Evolutionary conservation across 2,888 invertebrate genomes (phyloP).

Genomic region (Eutolmus rufibarbis): DNA sequence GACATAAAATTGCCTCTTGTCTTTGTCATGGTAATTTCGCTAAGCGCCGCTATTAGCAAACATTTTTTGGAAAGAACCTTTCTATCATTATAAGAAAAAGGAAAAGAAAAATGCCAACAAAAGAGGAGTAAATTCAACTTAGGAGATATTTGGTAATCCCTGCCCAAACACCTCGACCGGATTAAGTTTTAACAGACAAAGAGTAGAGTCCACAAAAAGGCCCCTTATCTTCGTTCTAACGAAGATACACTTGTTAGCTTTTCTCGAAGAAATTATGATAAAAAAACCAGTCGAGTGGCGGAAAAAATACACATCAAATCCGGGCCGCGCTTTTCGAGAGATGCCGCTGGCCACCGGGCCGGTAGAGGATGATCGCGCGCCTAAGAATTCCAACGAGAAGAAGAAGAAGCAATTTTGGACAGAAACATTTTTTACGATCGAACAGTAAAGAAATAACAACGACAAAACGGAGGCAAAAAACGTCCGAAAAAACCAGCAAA

Average conservation of each 20-base stretch:
- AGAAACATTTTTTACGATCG: conserved; percentile 8
- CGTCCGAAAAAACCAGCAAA: background rate
- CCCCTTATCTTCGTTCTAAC: background rate
- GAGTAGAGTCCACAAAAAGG: background rate
- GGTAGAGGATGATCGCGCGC: background rate
- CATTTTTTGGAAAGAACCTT: background rate
- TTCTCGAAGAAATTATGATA: background rate
- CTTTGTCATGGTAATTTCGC: background rate
- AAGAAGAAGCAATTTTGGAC: background rate
- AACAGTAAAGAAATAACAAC: conserved; percentile 1
- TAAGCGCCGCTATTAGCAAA: background rate
- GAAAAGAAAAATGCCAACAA: background rate
- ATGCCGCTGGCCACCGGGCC: background rate
- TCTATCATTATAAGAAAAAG: background rate
- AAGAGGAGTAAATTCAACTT: background rate
- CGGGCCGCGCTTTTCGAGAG: background rate
- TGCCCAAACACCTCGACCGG: background rate
- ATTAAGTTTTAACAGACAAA: background rate
- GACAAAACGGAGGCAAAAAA: background rate
- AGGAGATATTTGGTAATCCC: background rate
- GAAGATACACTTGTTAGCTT: background rate
- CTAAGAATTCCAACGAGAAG: background rate
- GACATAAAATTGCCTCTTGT: background rate
- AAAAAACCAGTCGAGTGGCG: background rate
- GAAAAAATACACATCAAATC: background rate